phyloP scores from a whole-genome alignment of 2,888 invertebrate genomes.

The Cantharis flavilabris region DNA sequence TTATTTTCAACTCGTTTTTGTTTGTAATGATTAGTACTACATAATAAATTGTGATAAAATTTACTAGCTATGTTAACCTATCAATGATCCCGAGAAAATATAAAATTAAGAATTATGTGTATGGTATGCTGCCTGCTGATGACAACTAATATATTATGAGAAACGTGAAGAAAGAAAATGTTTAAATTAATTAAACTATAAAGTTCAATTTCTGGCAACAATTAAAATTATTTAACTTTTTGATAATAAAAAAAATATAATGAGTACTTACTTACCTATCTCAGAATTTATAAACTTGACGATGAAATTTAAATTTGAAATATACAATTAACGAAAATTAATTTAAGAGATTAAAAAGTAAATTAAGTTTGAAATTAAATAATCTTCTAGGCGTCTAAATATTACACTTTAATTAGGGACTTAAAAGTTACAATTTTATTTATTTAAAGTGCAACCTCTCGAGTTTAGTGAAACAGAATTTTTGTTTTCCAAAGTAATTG shows the following conservation, averaged over 20 bases:
- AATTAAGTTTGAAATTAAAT: neutral
- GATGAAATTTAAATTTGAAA: neutral
- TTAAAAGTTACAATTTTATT: neutral
- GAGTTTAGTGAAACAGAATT: neutral
- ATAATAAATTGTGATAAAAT: no score
- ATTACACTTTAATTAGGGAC: neutral
- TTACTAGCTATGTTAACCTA: no score
- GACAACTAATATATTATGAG: no score
- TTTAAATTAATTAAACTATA: no score
- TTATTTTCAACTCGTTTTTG: no score
- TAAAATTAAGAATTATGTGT: no score
- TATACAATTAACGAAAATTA: neutral
- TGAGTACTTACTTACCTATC: neutral
- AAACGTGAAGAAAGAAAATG: no score
- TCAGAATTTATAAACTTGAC: neutral
- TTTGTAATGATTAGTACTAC: no score
- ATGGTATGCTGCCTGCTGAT: no score
- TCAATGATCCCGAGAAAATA: no score
- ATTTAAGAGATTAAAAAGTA: neutral
- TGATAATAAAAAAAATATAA: neutral
- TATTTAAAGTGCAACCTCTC: neutral
- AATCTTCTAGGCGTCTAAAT: neutral
- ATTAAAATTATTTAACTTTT: neutral
- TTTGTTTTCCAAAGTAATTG: neutral
- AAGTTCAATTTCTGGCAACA: neutral